Base-by-base conservation (phyloP, 1,140 invertebrate genomes). In the Littorina saxatilis region DNA sequence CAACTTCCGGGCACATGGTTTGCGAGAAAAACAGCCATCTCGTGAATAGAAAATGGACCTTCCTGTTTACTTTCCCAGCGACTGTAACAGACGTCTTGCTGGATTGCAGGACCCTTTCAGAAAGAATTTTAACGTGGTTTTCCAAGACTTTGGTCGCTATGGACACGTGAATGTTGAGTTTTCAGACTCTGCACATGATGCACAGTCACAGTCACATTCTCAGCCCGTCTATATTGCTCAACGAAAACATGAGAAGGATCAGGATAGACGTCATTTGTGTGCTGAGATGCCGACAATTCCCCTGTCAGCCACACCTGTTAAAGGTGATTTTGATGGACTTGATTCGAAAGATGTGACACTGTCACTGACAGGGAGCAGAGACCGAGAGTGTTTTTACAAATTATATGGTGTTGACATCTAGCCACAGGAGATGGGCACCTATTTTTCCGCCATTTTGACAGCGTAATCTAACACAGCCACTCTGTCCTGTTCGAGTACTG, bases 91-190 rank as follows among this genome's bases (percentile, higher is more conserved):
- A 50, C 23, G 23, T 73, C 27, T 73, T 11, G 27, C 70, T 15
- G 70, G 70, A 50, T 32, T 73, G 70, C 66, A 68, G 15, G 27
- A 68, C 27, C 35, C 35, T 17, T 68, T 39, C 35, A 68, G 37
- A 32, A 40, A 68, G 35, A 68, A 50, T 13, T 50, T 73, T 43
- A 47, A 43, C 11, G 39, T 52, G 23, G 70, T 73, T 73, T 73
- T 73, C 32, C 70, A 73, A 50, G 70, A 73, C 37, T 73, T 29
- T 73, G 70, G 70, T n/a, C 70, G 70, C 23, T 32, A 29, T 20
- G 70, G 70, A 13, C 70, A 73, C 29, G 70, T 73, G 39, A 27
- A 50, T 73, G 70, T 47, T 2, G 20, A 68, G 23, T 47, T 47
- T 47, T 47, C 43, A 17, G 43, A 47, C 43, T n/a, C n/a, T n/a